phyloP scores from a whole-genome alignment of 30 jellyfish, hydroid and myxozoan species.

The Morbakka virulenta region DNA sequence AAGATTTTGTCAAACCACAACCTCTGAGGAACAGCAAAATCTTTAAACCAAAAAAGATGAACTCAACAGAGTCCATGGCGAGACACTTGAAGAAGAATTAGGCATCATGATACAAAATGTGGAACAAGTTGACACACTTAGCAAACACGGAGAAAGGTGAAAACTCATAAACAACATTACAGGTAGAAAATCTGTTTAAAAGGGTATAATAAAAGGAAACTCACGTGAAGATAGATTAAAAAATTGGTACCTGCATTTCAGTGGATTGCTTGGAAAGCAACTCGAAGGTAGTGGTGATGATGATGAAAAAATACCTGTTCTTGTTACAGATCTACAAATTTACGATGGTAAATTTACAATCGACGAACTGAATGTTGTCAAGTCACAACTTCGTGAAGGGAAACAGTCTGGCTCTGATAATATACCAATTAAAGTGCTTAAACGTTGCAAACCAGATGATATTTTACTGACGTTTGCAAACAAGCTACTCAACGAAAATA shows the following conservation, averaged over 20 bases:
- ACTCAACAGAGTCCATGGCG: background rate
- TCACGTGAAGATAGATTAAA: background rate
- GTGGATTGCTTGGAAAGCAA: background rate
- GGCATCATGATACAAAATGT: background rate
- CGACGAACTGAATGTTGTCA: background rate
- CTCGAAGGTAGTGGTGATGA: background rate
- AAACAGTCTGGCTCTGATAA: constrained; percentile 3
- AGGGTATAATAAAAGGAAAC: constrained; percentile 3
- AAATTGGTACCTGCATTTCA: constrained; percentile 10
- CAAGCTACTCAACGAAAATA: background rate
- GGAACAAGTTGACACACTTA: background rate
- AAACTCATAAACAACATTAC: background rate
- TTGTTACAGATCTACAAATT: background rate
- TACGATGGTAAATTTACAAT: background rate
- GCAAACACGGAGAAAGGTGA: constrained; percentile 21
- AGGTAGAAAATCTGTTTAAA: background rate
- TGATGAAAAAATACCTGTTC: background rate
- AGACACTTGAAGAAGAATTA: background rate
- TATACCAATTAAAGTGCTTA: constrained; percentile 1
- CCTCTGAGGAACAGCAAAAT: background rate
- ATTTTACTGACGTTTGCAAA: background rate
- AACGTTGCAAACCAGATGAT: background rate
- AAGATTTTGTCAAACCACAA: background rate
- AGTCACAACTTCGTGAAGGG: background rate
- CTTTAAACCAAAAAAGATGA: background rate